A percentile compares a stretch with the other conserved stretches of the same genome.
Conservation (phyloP, 2,113 vertebrate species). For the Tenebrosternarchus preto region DNA sequence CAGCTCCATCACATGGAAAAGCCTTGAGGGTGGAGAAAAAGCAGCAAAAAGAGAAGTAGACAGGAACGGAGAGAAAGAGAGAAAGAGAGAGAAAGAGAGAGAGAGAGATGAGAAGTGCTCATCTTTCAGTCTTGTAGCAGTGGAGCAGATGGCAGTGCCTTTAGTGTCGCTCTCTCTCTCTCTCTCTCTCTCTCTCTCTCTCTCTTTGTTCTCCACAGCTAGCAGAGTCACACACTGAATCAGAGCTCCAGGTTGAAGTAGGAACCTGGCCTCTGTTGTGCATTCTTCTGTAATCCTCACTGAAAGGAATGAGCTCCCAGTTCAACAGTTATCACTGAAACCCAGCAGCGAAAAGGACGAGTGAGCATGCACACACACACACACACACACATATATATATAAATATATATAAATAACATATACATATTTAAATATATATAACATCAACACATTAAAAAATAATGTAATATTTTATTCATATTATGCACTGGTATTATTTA, state of each 20-base stretch:
- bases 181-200: slow-evolving; percentile 4
- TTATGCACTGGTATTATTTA: neutral
- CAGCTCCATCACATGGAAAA: neutral
- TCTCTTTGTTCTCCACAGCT: neutral
- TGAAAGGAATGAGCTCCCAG: neutral
- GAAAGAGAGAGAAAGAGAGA: neutral
- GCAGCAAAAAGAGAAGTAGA: neutral
- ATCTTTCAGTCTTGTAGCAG: neutral
- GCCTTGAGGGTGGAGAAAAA: neutral
- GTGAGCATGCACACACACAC: no score
- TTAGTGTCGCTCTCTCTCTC: neutral
- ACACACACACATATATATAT: no score
- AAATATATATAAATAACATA: neutral
- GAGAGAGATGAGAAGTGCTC: no score
- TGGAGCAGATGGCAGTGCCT: neutral
- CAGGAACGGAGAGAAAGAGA: neutral
- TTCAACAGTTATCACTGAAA: no score
- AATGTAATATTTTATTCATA: no score
- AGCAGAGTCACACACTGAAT: slow-evolving; percentile 10
- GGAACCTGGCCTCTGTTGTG: neutral
- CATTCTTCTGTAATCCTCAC: slow-evolving; percentile 13
- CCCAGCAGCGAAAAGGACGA: no score
- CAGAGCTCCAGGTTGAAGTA: slow-evolving; percentile 18
- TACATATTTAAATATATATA: no score
- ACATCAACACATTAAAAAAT: no score